Evolutionary conservation across 2,113 vertebrate species (phyloP), one percentile per base, ranked within the genome.

Genomic region (Gallinago jamesoni): DNA sequence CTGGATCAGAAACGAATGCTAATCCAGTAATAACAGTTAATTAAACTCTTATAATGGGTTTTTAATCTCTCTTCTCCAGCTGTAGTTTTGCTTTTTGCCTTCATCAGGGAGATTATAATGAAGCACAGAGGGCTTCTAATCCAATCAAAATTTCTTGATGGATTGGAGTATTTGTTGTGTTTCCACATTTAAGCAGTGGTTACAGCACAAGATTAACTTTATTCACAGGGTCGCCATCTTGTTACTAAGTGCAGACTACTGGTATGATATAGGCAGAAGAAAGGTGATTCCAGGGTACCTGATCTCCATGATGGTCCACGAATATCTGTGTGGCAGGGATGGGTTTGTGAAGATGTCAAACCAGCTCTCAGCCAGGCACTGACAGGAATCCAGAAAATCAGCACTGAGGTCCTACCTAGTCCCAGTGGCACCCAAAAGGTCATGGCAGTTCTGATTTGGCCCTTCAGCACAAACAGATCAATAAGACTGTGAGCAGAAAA

Each of bases 31-130:
- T 86, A 90, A 85, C 35, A 90, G 80, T 60, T 90, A 96, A 95
- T 96, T 91, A 95, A 94, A 53, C 64, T 25, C 37, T 62, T 93
- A 50, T 27, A 90, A 84, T 89, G 43, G 31, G 9, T 12, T 50
- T 94, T 92, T 76, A 95, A 95, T 96, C 84, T 84, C 69, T 69
- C 37, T 91, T 90, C 39, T 90, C 75, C 89, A 96, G 89, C 70
- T 95, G 73, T 84, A 84, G 74, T 89, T 95, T 85, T 0, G 5
- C 53, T 79, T 82, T 87, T 92, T 91, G 41, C 69, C 45, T 95
- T 95, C 77, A 84, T 93, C 33, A 15, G 79, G 66, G 82, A 88
- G 45, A 86, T 86, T 86, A 94, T 91, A 90, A 84, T 78, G 67
- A 79, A 93, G 62, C 68, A 39, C 56, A 59, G 59, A 86, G 48